A percentile compares a stretch with the other conserved stretches of the same genome.
Conservation (phyloP, 1,140 invertebrate species). For the Drosophila eugracilis region DNA sequence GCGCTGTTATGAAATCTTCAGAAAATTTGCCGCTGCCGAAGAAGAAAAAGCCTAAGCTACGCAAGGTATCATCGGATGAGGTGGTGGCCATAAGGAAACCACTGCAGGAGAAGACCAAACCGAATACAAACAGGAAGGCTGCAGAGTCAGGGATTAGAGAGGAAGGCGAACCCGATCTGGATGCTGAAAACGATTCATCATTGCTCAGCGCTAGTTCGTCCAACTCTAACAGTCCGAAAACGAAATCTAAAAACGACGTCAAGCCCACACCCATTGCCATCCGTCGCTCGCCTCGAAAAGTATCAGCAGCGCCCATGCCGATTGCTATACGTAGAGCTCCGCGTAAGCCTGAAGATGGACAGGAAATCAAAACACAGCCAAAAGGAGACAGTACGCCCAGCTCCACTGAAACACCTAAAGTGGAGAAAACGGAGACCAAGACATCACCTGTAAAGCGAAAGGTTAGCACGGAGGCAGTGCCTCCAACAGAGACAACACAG, state of each 20-base stretch:
- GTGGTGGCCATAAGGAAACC: constrained; percentile 24
- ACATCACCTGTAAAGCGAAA: constrained; percentile 49
- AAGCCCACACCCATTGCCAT: constrained; percentile 59
- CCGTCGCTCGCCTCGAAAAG: constrained; percentile 58
- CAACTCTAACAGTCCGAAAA: constrained; percentile 46
- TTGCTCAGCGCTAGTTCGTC: constrained; percentile 59
- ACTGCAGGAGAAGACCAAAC: constrained; percentile 54
- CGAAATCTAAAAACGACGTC: constrained; percentile 13
- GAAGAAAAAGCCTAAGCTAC: constrained; percentile 41
- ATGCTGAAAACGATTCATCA: constrained; percentile 66
- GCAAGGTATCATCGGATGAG: constrained; percentile 64
- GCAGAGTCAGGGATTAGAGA: constrained; percentile 1
- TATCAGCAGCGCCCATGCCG: constrained; percentile 31
- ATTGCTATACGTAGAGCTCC: constrained; percentile 62
- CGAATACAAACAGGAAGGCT: constrained; percentile 18
- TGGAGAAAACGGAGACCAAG: not conserved
- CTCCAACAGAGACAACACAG: constrained; percentile 25
- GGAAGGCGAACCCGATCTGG: constrained; percentile 43
- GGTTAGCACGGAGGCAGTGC: constrained; percentile 29
- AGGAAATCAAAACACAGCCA: constrained; percentile 10
- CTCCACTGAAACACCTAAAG: not conserved
- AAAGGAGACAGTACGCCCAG: constrained; percentile 5
- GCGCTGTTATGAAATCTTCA: constrained; percentile 35
- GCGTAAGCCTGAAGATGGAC: constrained; percentile 34
- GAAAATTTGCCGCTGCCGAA: constrained; percentile 41